These are phyloP conservation scores for Podocnemis expansa DNA, from an alignment of 2,113 vertebrate species.

Conservation along the genomic window DNA sequence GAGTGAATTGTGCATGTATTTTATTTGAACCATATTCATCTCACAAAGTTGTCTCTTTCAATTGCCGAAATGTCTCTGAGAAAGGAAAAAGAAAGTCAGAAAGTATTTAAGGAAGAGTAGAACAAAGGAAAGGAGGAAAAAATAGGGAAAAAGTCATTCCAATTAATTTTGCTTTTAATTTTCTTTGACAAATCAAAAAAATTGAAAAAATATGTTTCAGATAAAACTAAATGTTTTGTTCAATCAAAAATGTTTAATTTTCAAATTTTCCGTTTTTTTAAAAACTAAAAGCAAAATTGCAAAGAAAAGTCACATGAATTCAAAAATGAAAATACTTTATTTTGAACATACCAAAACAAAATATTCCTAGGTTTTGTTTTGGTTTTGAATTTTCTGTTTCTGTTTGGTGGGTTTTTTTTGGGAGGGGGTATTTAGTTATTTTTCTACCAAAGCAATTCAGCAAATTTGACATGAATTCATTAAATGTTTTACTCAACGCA, in stretches of 20 bases:
- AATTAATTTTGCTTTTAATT: not conserved
- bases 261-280: too few relatives aligned
- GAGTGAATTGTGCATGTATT: not conserved
- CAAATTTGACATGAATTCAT: not conserved
- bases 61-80: not conserved
- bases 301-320: not conserved
- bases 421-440: too few relatives aligned
- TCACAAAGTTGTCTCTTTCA: not conserved
- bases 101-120: not conserved
- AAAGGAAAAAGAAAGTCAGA: not conserved
- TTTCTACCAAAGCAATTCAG: not conserved
- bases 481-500: not conserved
- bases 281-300: not conserved
- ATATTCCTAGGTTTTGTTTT: not conserved
- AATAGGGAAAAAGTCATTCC: not conserved
- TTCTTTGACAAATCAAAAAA: too few relatives aligned
- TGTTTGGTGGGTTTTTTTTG: too few relatives aligned
- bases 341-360: not conserved
- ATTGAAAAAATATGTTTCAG: too few relatives aligned
- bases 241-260: not conserved
- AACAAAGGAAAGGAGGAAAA: not conserved
- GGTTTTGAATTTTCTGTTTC: not conserved
- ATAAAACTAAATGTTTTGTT: not conserved
- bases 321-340: too few relatives aligned
- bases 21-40: not conserved